Base-by-base conservation (phyloP, 2,888 invertebrate genomes). In the Iphiclides podalirius region DNA sequence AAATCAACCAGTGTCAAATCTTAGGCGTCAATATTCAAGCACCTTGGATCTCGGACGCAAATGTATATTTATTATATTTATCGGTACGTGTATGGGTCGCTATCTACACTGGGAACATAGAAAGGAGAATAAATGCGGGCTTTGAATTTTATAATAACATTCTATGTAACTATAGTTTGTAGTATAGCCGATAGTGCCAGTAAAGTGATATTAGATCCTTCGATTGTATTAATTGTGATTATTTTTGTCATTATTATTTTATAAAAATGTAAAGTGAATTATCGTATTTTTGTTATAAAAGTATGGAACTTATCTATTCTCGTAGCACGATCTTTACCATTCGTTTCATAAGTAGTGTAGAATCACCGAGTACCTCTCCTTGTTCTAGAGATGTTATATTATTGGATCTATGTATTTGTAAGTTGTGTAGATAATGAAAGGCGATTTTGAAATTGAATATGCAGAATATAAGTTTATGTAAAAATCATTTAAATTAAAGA, bases 1-100 rank as follows among this genome's bases (percentile, higher is more conserved):
- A 79, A 80, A 82, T 79, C 79, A 78, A 80, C 78, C 83, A 79
- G 83, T 84, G 82, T 84, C 84, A 85, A 84, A 83, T 77, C 68
- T 77, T 75, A 78, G 75, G 72, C 73, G 70, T 42, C 31, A 31
- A 26, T 42, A 37, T 47, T 41, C 43, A 40, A 26, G 70, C 72
- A 67, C 70, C 64, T 77, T 75, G 76, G 78, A 79, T 79, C 80
- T 79, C 76, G 72, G 66, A 72, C 77, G 68, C 75, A 70, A 74
- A 61, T 70, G 65, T 68, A 59, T 70, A 70, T 66, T 52, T 47
- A 51, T 35, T 49, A 47, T 47, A 41, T 43, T 17, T 50, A n/a
- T 42, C 26, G 35, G 14, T 49, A 8, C n/a, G 14, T 12, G 26
- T 16, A 43, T n/a, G 38, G 36, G 20, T 15, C 31, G 33, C 33